Conservation (phyloP, 2,797 vertebrate species). For the Diplodus puntazzo region DNA sequence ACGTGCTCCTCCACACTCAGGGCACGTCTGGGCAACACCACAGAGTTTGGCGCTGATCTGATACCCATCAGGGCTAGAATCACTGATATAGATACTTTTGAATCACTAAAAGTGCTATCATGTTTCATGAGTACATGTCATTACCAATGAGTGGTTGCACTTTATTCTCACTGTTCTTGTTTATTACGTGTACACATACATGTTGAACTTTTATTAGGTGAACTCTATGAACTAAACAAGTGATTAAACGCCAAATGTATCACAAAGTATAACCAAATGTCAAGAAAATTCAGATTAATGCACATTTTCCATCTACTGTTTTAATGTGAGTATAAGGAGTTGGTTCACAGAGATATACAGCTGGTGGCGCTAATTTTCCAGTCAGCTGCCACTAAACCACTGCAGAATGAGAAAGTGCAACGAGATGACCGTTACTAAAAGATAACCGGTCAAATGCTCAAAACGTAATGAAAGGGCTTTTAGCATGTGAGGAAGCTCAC, state of each 20-base stretch:
- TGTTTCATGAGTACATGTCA: neutral
- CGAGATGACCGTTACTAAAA: too few species aligned
- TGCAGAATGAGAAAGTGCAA: too few species aligned
- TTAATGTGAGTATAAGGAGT: neutral
- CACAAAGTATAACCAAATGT: neutral
- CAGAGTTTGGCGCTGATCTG: neutral
- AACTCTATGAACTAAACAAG: too few species aligned
- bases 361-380: too few species aligned
- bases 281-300: neutral
- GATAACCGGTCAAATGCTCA: too few species aligned
- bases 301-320: neutral
- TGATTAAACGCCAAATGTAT: neutral
- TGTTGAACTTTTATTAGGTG: neutral
- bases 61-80: neutral
- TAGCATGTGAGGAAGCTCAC: too few species aligned
- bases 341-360: too few species aligned
- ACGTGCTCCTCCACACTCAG: neutral
- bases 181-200: too few species aligned
- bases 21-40: neutral
- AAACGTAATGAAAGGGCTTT: too few species aligned
- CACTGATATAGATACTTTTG: neutral
- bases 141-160: neutral
- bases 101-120: too few species aligned
- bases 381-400: too few species aligned
- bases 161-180: neutral